Base-by-base conservation (phyloP, 2,888 invertebrate species). In the Acrobasis repandana region DNA sequence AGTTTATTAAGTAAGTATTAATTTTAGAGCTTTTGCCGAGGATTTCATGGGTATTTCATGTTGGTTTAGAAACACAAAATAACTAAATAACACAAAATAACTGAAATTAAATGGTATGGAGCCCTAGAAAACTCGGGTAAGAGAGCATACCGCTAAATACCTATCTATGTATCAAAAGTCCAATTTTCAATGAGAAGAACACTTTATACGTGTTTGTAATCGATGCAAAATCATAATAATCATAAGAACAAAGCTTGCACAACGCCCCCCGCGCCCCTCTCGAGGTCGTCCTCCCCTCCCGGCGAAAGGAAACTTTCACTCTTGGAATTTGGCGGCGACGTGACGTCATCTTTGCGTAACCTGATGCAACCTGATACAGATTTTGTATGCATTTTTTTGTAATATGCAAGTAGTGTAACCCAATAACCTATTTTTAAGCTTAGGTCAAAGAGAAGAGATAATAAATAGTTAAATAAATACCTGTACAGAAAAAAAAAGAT, bases 291-390 rank as follows among this genome's bases (percentile, higher is more conserved):
- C 79, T 79, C 85, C 83, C 80, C 83, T 77, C 80, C 68, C 56
- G 61, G 74, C 87, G 80, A 88, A 90, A 89, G 88, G 88, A 85
- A 77, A 89, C 91, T 91, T 91, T 91, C 91, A 89, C 91, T 88
- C 61, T 58, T 78, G 82, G 91, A 89, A 91, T 91, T 87, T 80
- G 86, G 84, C 77, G 72, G 74, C 71, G 73, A 67, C 48, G 54
- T 88, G 88, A 90, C 90, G 88, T 90, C 86, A 89, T 18, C 64
- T 87, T 89, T 87, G 84, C 88, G 88, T 86, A 91, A 90, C 72
- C 71, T 90, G 87, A 91, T 82, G 89, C 88, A 90, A 90, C 77
- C 38, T 67, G 72, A 62, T 65, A 70, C 65, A 75, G 66, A 74
- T 75, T 72, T 73, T 72, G 72, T 70, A 69, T 70, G 71, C 67